Percentiles rank a stretch among this genome's conserved stretches.
Conservation (phyloP, 2,797 vertebrate species). For the Choloepus didactylus region DNA sequence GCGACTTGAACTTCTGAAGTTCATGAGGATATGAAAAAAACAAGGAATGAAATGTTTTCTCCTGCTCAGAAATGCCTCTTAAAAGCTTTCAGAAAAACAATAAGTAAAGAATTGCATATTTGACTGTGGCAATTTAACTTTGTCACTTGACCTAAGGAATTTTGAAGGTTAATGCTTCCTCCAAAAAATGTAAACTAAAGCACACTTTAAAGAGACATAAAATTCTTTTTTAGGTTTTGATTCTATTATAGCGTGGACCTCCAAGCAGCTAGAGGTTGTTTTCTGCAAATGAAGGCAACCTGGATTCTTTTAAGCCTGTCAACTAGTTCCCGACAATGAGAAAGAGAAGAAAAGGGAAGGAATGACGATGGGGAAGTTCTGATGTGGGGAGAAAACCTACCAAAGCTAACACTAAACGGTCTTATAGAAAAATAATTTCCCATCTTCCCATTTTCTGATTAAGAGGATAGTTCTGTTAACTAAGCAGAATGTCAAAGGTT, state of each 20-base stretch:
- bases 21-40: not conserved
- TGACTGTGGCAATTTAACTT: not conserved
- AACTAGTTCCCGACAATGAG: not conserved
- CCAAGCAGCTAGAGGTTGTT: not conserved
- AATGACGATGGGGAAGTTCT: not conserved
- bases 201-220: not conserved
- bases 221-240: conserved; percentile 3
- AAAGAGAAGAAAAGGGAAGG: not conserved
- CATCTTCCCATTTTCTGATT: not conserved
- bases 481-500: not conserved
- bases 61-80: not conserved
- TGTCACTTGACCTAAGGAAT: not conserved
- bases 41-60: not conserved
- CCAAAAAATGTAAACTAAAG: not conserved
- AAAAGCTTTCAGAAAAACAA: not conserved
- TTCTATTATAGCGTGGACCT: not conserved
- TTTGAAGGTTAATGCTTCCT: conserved; percentile 4
- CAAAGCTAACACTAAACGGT: not conserved
- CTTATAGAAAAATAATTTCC: not conserved
- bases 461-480: not conserved
- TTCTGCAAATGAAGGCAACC: conserved; percentile 19
- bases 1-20: not conserved
- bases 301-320: not conserved
- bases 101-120: not conserved
- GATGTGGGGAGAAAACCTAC: not conserved